Evolutionary conservation across 1,140 invertebrate genomes (phyloP), one percentile per base, ranked within the genome.

Genomic region (Brachystomella parvula): DNA sequence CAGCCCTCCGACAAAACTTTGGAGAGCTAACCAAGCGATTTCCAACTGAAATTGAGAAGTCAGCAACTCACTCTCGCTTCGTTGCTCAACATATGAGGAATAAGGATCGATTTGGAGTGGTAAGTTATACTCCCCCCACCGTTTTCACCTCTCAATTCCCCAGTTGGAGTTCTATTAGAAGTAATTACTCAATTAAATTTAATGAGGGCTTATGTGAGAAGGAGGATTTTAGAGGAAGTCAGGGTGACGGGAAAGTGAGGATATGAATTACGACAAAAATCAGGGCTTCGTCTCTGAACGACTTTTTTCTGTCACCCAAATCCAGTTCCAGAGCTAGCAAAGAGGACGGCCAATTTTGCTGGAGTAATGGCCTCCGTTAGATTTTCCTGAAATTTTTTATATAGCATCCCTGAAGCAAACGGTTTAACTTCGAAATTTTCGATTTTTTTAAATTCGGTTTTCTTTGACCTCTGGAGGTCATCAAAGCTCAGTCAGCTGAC

Each of bases 21-120:
- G 67, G 67, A 24, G 72, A 69, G 17, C 19, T 67, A 17, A 64
- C 35, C 2, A 63, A 64, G 60, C 56, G 65, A 33, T 71, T 71
- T 44, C 69, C 72, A 15, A 58, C 66, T 49, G 72, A 73, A 65
- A 73, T 73, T 44, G 69, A 73, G 65, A 73, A 73, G 61, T 66
- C 66, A 47, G 71, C 71, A n/a, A 73, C 71, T 9, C 70, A 73
- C 56, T 65, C 70, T 29, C 59, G 88, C 77, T 95, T 94, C 79
- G 93, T 94, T 80, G 92, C 92, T 76, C 92, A 94, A 79, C 91
- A 94, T 78, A 89, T 92, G 76, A 89, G 87, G 79, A 94, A 95
- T 80, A 92, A 93, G 78, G 91, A 94, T 80, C 90, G 89, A 77
- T 94, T 94, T 77, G 90, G 92, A 78, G 90, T 87, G 78, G 92